Evolutionary conservation across 2,888 invertebrate genomes (phyloP).

Genomic region (Pasiphila rectangulata): DNA sequence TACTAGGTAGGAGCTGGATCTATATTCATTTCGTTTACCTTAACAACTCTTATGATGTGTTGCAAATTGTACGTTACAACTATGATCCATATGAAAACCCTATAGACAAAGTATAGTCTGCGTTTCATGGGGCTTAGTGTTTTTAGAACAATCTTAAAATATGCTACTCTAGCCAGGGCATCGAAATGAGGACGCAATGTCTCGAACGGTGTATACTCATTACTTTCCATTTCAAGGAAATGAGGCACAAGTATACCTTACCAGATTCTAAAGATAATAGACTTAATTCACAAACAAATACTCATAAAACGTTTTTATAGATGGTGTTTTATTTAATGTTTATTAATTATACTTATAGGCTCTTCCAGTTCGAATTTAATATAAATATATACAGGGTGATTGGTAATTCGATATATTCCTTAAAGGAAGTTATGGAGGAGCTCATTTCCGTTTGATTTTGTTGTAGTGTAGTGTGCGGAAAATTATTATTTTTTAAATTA

Average conservation of each 20-base stretch:
- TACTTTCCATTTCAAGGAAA: slow-evolving; percentile 6
- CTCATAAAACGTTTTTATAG: neutral
- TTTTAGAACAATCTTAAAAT: slow-evolving; percentile 53
- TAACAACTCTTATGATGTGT: slow-evolving; percentile 53
- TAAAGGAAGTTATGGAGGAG: too few species aligned
- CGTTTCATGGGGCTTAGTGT: slow-evolving; percentile 36
- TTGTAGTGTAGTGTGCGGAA: too few species aligned
- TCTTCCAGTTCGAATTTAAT: too few species aligned
- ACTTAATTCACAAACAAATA: neutral
- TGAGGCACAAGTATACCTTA: neutral
- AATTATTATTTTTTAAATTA: too few species aligned
- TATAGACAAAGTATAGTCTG: slow-evolving; percentile 44
- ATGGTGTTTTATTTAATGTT: slow-evolving; percentile 5
- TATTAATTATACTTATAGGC: too few species aligned
- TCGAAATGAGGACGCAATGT: slow-evolving; percentile 58
- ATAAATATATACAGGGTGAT: too few species aligned
- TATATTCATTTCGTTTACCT: too few species aligned
- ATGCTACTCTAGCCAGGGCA: slow-evolving; percentile 55
- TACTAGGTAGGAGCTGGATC: too few species aligned
- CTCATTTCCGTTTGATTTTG: too few species aligned
- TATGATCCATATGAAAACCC: slow-evolving; percentile 43
- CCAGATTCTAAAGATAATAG: slow-evolving; percentile 8
- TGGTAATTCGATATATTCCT: too few species aligned
- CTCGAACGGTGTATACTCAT: slow-evolving; percentile 35
- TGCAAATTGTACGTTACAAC: slow-evolving; percentile 60